Evolutionary conservation across 2,113 vertebrate genomes (phyloP), one percentile per base, ranked within the genome.

Genomic region (Clarias gariepinus): DNA sequence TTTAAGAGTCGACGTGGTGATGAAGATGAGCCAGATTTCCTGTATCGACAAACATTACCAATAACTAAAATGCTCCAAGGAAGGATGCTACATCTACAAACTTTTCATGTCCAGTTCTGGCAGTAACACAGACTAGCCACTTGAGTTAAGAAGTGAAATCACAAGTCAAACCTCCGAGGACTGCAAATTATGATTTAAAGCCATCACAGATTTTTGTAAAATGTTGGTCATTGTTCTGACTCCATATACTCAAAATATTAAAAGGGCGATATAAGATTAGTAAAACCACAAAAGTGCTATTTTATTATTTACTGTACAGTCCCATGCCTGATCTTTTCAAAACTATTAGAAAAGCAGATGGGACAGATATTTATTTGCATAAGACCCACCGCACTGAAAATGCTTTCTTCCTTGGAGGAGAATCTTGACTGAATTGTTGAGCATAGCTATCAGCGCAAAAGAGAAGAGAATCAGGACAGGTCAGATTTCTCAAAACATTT

Each of bases 391-490:
- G 30, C 79, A 76, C 28, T 86, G 69, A 77, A 84, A 36, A 23
- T 41, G 81, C 86, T 81, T 87, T 89, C 66, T 74, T 90, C 78
- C 83, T 78, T n/a, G 66, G 58, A 87, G 86, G 30, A 57, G 87
- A 76, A 47, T 90, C 91, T 87, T 90, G 87, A 85, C 73, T 53
- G 61, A 87, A 82, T 41, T 33, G 84, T 69, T 52, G 83, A 36
- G 85, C 84, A 71, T 91, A 92, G 83, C 91, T 92, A 88, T 19
- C 60, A 82, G 86, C n/a, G 52, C 64, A 89, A 87, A 80, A 84
- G 33, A 88, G 33, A 87, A 57, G 57, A 66, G 33, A 28, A 80
- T 85, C 47, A 90, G 60, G 61, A 78, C 4, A 68, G 12, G 23
- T 71, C 18, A 71, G 58, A 85, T 69, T 87, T 84, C 19, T 82